Evolutionary conservation across 2,888 invertebrate species (phyloP).

Genomic region (Ennomos quercinarius): DNA sequence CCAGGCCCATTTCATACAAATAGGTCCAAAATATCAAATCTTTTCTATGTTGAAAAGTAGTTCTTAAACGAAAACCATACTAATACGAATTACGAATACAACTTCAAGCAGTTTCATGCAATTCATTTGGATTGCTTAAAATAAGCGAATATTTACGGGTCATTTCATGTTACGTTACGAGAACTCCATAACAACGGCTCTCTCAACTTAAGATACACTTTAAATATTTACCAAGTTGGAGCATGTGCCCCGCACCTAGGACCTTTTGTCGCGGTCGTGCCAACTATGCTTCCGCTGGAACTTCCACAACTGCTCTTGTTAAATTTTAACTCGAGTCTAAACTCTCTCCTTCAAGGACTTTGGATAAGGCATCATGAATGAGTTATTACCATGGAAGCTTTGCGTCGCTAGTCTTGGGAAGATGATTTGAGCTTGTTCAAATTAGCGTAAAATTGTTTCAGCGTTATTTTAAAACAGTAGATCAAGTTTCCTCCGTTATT

Average conservation of each 20-base stretch:
- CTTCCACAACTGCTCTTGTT: slow-evolving; percentile 15
- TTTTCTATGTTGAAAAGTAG: too few species aligned
- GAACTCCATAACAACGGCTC: slow-evolving; percentile 10
- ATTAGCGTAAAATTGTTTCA: too few species aligned
- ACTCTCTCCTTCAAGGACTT: slow-evolving; percentile 23
- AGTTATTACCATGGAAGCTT: slow-evolving; percentile 22
- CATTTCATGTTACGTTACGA: slow-evolving; percentile 15
- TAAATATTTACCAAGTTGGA: slow-evolving; percentile 17
- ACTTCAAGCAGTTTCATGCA: slow-evolving; percentile 23
- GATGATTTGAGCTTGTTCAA: not conserved
- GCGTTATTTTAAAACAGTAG: too few species aligned
- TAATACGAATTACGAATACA: too few species aligned
- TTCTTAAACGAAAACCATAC: too few species aligned
- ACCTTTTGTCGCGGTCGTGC: slow-evolving; percentile 14
- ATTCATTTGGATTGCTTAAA: slow-evolving; percentile 21
- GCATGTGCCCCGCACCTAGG: slow-evolving; percentile 1
- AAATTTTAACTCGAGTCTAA: slow-evolving; percentile 23
- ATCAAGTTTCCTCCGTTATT: too few species aligned
- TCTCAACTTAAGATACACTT: slow-evolving; percentile 8
- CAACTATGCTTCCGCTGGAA: slow-evolving; percentile 10
- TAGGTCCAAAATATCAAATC: too few species aligned
- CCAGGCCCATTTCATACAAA: too few species aligned
- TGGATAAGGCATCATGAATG: slow-evolving; percentile 25
- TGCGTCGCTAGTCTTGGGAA: not conserved
- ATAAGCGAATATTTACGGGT: too few species aligned